These are phyloP conservation scores for Aurelia aurita DNA, from an alignment of 30 jellyfish, hydroid and myxozoan genomes.

Conservation along the genomic window DNA sequence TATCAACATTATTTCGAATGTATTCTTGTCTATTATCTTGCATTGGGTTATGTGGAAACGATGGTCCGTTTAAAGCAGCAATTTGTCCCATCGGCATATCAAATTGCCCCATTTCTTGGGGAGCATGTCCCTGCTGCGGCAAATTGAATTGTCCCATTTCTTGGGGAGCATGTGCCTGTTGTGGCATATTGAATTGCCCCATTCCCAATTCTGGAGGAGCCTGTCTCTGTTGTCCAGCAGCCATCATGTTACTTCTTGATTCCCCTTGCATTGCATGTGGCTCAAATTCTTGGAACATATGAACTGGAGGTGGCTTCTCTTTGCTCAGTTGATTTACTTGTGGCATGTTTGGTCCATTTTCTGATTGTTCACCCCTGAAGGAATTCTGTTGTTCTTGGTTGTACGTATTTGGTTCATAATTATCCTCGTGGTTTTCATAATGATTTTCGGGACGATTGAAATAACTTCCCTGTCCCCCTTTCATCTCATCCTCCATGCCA, in stretches of 20 bases:
- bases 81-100: background rate
- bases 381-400: slow-evolving; percentile 44
- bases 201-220: background rate
- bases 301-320: slow-evolving; percentile 70
- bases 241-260: slow-evolving; percentile 22
- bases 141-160: background rate
- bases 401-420: slow-evolving; percentile 28
- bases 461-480: background rate
- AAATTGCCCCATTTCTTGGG: background rate
- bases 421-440: slow-evolving; percentile 4
- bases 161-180: background rate
- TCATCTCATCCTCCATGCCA: slow-evolving; percentile 29
- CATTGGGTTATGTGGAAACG: background rate
- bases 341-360: slow-evolving; percentile 4
- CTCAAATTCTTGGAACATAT: slow-evolving; percentile 40
- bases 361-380: slow-evolving; percentile 13
- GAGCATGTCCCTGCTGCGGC: background rate
- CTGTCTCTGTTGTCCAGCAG: slow-evolving; percentile 7
- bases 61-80: slow-evolving; percentile 10
- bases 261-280: slow-evolving; percentile 11
- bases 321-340: slow-evolving; percentile 35
- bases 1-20: slow-evolving; percentile 33
- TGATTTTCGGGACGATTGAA: slow-evolving; percentile 36
- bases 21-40: slow-evolving; percentile 29
- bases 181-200: slow-evolving; percentile 1